Conservation (phyloP, 2,113 vertebrate genomes). For the Pitta sordida region DNA sequence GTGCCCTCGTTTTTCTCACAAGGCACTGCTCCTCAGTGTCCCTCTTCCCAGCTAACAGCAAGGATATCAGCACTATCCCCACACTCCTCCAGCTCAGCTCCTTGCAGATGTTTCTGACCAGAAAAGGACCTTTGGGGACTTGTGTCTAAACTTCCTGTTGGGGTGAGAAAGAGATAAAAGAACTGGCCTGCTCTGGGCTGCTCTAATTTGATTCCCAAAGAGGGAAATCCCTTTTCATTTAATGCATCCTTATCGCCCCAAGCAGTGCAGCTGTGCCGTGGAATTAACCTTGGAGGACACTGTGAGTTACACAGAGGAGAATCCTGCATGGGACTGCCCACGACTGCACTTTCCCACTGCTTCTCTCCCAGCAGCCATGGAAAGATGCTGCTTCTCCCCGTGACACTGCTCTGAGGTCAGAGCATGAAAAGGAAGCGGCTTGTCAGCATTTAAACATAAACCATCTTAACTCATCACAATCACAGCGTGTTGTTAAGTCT, state of each 20-base stretch:
- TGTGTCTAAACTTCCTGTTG: slow-evolving; percentile 12
- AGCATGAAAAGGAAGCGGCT: neutral
- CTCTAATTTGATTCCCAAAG: slow-evolving; percentile 48
- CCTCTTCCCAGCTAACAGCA: neutral
- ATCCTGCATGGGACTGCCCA: slow-evolving; percentile 44
- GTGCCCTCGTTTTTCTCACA: neutral
- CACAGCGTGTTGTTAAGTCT: neutral
- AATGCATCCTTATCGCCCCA: slow-evolving; percentile 7
- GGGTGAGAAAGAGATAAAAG: slow-evolving; percentile 40
- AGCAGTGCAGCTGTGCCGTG: slow-evolving; percentile 63
- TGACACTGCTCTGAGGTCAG: slow-evolving; percentile 15
- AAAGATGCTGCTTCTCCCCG: neutral
- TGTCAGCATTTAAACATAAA: slow-evolving; percentile 22
- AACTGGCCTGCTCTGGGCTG: slow-evolving; percentile 29
- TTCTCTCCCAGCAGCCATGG: neutral
- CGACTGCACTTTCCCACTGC: slow-evolving; percentile 47
- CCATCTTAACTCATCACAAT: slow-evolving; percentile 3
- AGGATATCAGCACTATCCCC: neutral
- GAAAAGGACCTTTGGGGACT: neutral
- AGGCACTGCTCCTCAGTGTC: neutral
- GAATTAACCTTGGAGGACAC: slow-evolving; percentile 55
- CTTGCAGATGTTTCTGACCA: slow-evolving; percentile 22
- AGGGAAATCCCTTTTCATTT: slow-evolving; percentile 57
- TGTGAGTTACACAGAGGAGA: slow-evolving; percentile 2
- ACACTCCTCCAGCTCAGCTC: neutral